Conservation (phyloP, 2,113 vertebrate species). For the Nyctibius bracteatus region DNA sequence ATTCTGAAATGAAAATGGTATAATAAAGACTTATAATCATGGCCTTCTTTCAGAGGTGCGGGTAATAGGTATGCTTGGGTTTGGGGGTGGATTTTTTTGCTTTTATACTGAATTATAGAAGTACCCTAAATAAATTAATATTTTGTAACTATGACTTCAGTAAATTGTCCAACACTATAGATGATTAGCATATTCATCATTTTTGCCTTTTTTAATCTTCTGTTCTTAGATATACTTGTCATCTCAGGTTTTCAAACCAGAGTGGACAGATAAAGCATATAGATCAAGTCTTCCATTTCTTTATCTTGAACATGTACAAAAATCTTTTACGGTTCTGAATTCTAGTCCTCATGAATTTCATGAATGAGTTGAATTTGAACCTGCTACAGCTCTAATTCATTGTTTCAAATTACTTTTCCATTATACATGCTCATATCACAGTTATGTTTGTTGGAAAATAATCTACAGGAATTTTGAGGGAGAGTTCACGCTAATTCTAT, state of each 20-base stretch:
- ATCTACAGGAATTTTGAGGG: background rate
- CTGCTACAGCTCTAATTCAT: background rate
- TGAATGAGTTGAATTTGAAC: background rate
- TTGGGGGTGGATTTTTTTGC: background rate
- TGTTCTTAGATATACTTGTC: background rate
- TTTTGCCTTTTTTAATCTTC: background rate
- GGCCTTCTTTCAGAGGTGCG: background rate
- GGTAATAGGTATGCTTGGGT: background rate
- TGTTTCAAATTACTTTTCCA: background rate
- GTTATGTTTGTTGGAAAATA: background rate
- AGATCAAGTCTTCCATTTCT: background rate
- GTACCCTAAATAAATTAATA: background rate
- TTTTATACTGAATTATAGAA: background rate
- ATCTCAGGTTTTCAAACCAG: background rate
- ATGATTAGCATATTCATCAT: background rate
- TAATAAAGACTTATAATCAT: background rate
- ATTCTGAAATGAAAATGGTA: background rate
- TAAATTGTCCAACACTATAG: background rate
- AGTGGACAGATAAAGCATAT: background rate
- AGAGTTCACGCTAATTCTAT: background rate
- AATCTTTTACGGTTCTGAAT: background rate
- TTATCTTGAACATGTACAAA: background rate
- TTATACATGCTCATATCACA: background rate
- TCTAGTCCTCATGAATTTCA: background rate
- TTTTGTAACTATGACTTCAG: background rate